Percentiles rank a stretch among this genome's conserved stretches.
Evolutionary conservation across 2,797 vertebrate genomes (phyloP).

Genomic region (Echiichthys vipera): DNA sequence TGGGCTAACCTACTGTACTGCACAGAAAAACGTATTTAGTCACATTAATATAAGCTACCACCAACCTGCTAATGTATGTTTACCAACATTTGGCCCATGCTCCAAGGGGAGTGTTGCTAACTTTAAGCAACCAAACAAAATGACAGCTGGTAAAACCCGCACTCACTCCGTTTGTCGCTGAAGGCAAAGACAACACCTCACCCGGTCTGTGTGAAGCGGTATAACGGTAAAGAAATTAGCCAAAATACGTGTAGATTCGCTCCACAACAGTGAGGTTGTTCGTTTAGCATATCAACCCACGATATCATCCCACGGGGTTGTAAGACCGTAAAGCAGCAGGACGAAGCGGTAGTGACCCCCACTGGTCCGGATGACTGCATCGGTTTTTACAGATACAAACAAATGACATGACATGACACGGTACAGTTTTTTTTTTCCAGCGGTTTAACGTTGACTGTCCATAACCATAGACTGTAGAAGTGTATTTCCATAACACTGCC

Average conservation of each 20-base stretch:
- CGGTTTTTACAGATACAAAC: rapidly evolving
- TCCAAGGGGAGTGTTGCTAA: neutral
- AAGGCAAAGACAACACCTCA: neutral
- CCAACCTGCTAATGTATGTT: constrained; percentile 2
- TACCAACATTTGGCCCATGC: neutral
- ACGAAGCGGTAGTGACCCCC: constrained; percentile 43
- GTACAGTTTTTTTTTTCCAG: no score
- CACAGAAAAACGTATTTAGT: no score
- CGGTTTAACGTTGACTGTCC: no score
- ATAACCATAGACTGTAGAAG: no score
- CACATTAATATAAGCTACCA: neutral
- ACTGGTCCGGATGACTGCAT: constrained; percentile 57
- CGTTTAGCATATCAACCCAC: neutral
- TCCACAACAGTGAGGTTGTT: neutral
- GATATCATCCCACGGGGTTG: no score
- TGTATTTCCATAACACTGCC: no score
- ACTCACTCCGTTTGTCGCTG: no score
- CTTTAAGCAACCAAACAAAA: neutral
- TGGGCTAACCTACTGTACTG: neutral
- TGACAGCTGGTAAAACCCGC: no score
- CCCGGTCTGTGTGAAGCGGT: neutral
- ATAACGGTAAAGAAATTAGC: neutral
- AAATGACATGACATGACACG: neutral
- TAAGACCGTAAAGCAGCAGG: no score
- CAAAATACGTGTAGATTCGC: neutral